phyloP scores from a whole-genome alignment of 2,888 invertebrate species.

The Sepioteuthis lessoniana region DNA sequence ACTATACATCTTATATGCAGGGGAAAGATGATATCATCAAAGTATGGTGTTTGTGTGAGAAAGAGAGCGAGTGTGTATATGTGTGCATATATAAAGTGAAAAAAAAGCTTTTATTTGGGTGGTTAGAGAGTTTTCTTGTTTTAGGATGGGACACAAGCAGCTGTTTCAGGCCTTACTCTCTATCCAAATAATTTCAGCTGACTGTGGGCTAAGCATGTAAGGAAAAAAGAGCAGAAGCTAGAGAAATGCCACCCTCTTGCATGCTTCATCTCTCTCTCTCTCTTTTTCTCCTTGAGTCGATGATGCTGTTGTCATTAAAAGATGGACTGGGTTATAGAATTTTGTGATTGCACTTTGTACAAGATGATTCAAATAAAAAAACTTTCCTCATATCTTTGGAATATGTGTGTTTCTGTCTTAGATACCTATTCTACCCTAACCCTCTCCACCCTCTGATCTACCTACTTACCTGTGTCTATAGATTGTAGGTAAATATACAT shows the following conservation, averaged over 20 bases:
- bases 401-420: too few relatives aligned
- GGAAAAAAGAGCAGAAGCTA: neutral
- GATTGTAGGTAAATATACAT: neutral
- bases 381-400: too few relatives aligned
- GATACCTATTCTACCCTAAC: neutral
- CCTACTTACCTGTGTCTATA: constrained; percentile 33
- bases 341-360: too few relatives aligned
- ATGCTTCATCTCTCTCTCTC: neutral
- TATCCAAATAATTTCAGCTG: neutral
- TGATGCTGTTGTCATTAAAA: neutral
- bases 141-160: neutral
- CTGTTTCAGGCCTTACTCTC: neutral
- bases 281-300: neutral
- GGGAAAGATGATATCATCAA: too few relatives aligned
- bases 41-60: too few relatives aligned
- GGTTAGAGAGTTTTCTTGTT: too few relatives aligned
- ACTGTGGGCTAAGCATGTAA: neutral
- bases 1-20: too few relatives aligned
- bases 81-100: too few relatives aligned
- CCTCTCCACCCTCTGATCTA: neutral
- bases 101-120: too few relatives aligned
- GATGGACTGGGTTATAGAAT: too few relatives aligned
- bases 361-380: too few relatives aligned
- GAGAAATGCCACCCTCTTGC: neutral
- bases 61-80: too few relatives aligned